Percentiles rank a stretch among this genome's conserved stretches.
Conservation (phyloP, 2,113 vertebrate genomes). For the Cariama cristata region DNA sequence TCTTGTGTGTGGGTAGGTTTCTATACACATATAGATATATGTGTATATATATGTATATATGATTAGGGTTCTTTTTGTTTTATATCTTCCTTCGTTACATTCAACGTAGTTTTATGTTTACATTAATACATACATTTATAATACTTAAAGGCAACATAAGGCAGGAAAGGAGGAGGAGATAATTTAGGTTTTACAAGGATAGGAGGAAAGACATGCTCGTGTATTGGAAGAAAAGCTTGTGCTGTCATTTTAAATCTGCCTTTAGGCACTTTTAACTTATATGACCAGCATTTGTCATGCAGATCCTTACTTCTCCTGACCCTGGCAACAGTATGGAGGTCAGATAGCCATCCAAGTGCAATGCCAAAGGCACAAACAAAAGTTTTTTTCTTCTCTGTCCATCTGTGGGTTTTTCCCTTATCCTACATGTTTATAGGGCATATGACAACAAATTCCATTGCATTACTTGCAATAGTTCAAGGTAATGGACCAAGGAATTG, state of each 20-base stretch:
- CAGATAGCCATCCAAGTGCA: conserved; percentile 53
- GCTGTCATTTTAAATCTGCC: neutral
- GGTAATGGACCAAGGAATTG: conserved; percentile 4
- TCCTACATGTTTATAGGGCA: neutral
- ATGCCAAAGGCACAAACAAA: conserved; percentile 56
- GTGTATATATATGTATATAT: neutral
- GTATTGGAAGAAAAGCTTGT: neutral
- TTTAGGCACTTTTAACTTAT: conserved; percentile 13
- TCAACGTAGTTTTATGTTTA: neutral
- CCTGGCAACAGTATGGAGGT: conserved; percentile 49
- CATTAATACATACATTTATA: conserved; percentile 3
- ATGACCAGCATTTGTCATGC: conserved; percentile 15
- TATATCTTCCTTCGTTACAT: neutral
- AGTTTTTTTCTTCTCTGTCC: conserved; percentile 36
- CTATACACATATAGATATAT: neutral
- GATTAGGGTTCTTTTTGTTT: neutral
- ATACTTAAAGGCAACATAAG: conserved; percentile 7
- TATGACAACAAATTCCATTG: neutral
- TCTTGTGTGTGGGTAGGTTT: neutral
- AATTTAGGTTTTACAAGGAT: neutral
- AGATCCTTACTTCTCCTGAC: conserved; percentile 36
- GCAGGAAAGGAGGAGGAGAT: conserved; percentile 9
- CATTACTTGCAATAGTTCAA: conserved; percentile 1
- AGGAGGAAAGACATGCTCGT: neutral
- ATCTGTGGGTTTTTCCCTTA: conserved; percentile 49